Conservation (phyloP, 2,113 vertebrate species). For the Monarcha castaneiventris region DNA sequence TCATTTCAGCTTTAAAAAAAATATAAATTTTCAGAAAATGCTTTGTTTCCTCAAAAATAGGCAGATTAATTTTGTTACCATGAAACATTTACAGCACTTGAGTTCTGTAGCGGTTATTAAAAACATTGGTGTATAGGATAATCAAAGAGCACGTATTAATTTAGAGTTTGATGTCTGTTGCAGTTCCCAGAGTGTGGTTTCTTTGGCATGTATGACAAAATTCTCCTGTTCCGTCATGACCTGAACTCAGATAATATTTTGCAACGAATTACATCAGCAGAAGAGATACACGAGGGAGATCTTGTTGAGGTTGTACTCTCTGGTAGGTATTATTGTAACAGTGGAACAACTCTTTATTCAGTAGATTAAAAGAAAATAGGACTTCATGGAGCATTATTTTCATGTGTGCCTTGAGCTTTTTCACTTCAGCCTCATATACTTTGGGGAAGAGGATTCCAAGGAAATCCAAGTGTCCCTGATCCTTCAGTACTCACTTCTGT, state of each 20-base stretch:
- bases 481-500: background rate
- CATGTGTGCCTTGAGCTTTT: background rate
- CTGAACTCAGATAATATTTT: slow-evolving; percentile 96
- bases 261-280: slow-evolving; percentile 90
- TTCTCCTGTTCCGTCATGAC: slow-evolving; percentile 96
- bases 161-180: slow-evolving; percentile 33
- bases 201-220: slow-evolving; percentile 99
- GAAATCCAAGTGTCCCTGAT: background rate
- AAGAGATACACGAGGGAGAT: slow-evolving; percentile 96
- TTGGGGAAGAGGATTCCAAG: background rate
- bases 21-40: background rate
- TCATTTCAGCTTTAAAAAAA: background rate
- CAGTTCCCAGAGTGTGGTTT: slow-evolving; percentile 99
- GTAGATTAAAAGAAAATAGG: background rate
- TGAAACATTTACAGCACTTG: background rate
- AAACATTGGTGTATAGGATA: background rate
- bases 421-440: background rate
- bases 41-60: background rate
- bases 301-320: slow-evolving; percentile 96
- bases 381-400: background rate
- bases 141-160: slow-evolving; percentile 21
- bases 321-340: slow-evolving; percentile 64
- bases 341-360: background rate
- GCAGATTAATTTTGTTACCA: background rate
- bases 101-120: background rate